Evolutionary conservation across 2,113 vertebrate genomes (phyloP), one percentile per base, ranked within the genome.

Genomic region (Hypanus sabinus): DNA sequence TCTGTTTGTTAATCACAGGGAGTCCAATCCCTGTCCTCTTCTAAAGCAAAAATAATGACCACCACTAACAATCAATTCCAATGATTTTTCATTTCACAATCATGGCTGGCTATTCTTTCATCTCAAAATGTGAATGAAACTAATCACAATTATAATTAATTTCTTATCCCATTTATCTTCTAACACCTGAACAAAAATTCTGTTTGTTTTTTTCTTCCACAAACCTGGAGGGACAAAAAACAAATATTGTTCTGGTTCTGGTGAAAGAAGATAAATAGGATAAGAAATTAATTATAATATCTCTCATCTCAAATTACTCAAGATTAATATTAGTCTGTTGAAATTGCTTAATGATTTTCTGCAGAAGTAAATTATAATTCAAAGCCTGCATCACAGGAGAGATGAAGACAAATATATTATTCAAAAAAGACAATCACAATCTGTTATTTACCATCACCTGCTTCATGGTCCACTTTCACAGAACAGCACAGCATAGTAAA

Each of bases 301-400:
- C 22, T 83, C 38, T 57, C 80, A 57, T 27, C 80, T 55, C 80
- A 83, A 27, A 57, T 83, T 83, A 7, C 80, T 83, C 22, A 57
- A 46, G 46, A 55, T 83, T 83, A 46, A 83, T 83, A 83, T 24
- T 10, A 83, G 80, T 20, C 79, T 83, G 46, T 22, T 57, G 22
- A 83, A 81, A 76, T 76, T 76, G 75, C 75, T 76, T 76, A 76
- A 83, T 83, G 80, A 83, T 57, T 46, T 81, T 46, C 80, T 11
- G 11, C 20, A 24, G 55, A 55, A 57, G 55, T 81, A 81, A 81
- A 46, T 14, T 38, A 36, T 11, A 80, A 33, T n/a, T 36, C 10
- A 46, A 57, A 83, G 46, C 46, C 10, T 57, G 22, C 55, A 83
- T 83, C 22, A 57, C 6, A 2, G 79, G 22, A 57, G 22, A 83